Evolutionary conservation across 2,888 invertebrate species (phyloP), one percentile per base, ranked within the genome.

Genomic region (Lycaena phlaeas): DNA sequence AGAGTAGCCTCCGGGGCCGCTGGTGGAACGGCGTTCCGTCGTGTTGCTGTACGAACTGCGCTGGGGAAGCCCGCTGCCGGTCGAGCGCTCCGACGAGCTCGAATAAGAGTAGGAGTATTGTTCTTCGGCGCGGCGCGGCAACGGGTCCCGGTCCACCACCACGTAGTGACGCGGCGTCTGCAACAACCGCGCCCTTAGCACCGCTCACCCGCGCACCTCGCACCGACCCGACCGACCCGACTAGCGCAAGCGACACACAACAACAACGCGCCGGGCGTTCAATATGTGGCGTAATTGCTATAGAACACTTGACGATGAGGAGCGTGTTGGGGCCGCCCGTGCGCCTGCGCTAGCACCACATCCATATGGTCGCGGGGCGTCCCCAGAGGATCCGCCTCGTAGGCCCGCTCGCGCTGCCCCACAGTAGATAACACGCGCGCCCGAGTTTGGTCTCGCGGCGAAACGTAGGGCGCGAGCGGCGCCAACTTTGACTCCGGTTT

Each of bases 161-260:
- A 93, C 93, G 88, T 93, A 92, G 78, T 94, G 92, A 64, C 94
- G 93, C 85, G 91, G 94, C 86, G 91, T 94, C 94, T 94, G 89
- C 82, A 88, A 87, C 84, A 87, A 86, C 85, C 73, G 68, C 65
- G 70, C 70, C 65, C 69, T 74, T 60, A 61, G 58, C 54, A 46
- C 48, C 54, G 47, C 38, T 49, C 48, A 40, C 52, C 59, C 63
- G 60, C 57, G 60, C 59, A 54, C 61, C 58, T 54, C 56, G 53
- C 61, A 54, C 57, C 55, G 54, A 56, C 53, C 57, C 56, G 61
- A 58, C 61, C 61, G 56, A 64, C 64, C 66, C 54, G 46, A 64
- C 66, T 65, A 75, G 79, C 78, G 68, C 73, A 81, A 82, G 82
- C 82, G 75, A 76, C 72, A 78, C 74, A 72, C 79, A 63, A 67